Conservation (phyloP, 2,113 vertebrate genomes). For the Ondatra zibethicus region DNA sequence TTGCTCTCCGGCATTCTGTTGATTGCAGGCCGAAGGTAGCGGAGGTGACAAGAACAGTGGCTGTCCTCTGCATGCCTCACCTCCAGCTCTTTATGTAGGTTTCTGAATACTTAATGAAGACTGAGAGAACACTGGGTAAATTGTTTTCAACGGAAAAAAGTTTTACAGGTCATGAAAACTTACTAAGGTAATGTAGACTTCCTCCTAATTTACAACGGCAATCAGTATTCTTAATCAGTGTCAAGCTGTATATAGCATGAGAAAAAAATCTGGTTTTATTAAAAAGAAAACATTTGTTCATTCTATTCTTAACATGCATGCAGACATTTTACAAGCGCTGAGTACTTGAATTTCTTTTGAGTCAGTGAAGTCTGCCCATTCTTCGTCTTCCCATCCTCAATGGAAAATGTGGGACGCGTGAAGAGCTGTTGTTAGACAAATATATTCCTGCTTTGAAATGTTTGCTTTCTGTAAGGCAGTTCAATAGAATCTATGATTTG, state of each 20-base stretch:
- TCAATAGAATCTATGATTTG: not conserved
- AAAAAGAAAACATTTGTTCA: not conserved
- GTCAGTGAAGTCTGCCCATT: not conserved
- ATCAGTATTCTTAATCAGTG: not conserved
- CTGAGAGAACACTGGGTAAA: not conserved
- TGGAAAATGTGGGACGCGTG: not conserved
- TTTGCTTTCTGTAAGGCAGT: not conserved
- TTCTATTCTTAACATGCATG: not conserved
- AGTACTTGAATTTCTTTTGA: slow-evolving; percentile 7
- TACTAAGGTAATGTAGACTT: not conserved
- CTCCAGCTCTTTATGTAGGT: not conserved
- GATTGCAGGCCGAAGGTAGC: not conserved
- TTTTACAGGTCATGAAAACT: not conserved
- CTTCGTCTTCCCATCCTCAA: not conserved
- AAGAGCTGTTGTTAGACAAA: not conserved
- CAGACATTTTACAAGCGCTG: not conserved
- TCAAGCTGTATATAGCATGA: not conserved
- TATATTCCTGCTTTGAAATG: slow-evolving; percentile 5
- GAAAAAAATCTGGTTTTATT: not conserved
- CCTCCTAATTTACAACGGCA: not conserved
- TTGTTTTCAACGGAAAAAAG: not conserved
- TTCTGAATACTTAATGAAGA: not conserved
- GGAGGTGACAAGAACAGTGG: not conserved
- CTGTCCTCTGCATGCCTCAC: not conserved
- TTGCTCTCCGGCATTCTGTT: not conserved